Conservation (phyloP, 2,888 invertebrate genomes). For the Drosophila testacea region DNA sequence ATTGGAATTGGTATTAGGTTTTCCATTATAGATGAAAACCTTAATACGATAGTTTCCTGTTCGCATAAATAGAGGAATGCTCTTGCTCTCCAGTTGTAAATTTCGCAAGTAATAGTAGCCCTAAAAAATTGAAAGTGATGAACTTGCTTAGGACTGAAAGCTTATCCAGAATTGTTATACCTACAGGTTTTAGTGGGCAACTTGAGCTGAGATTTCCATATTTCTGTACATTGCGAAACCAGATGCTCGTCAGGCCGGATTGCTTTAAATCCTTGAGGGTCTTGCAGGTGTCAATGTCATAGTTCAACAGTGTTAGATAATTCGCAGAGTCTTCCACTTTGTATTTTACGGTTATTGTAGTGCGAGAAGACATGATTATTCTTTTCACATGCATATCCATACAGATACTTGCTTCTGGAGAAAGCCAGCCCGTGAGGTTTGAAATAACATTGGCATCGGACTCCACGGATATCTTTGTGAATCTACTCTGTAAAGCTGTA, state of each 20-base stretch:
- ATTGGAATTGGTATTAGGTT: conserved; percentile 13
- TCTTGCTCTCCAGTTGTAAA: conserved; percentile 53
- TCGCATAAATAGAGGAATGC: conserved; percentile 56
- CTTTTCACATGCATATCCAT: conserved; percentile 38
- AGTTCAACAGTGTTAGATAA: conserved; percentile 53
- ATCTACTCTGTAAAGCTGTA: conserved; percentile 11
- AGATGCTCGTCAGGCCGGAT: conserved; percentile 34
- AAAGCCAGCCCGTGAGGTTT: conserved; percentile 40
- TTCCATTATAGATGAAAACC: conserved; percentile 34
- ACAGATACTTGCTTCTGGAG: conserved; percentile 24
- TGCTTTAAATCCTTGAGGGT: conserved; percentile 33
- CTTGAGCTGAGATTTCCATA: conserved; percentile 44
- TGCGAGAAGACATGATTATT: conserved; percentile 30
- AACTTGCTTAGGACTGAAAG: neutral
- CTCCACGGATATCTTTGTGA: conserved; percentile 45
- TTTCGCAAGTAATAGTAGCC: conserved; percentile 46
- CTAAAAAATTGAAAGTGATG: conserved; percentile 16
- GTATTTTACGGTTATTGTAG: conserved; percentile 40
- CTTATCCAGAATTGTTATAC: conserved; percentile 18
- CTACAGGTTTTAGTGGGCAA: conserved; percentile 62
- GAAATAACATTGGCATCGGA: conserved; percentile 30
- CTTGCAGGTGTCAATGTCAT: conserved; percentile 58
- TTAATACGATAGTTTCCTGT: conserved; percentile 53
- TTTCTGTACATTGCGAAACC: conserved; percentile 58
- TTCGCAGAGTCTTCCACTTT: conserved; percentile 32